These are phyloP conservation scores for Cygnus olor DNA, from an alignment of 2,797 vertebrate species.

Conservation along the genomic window DNA sequence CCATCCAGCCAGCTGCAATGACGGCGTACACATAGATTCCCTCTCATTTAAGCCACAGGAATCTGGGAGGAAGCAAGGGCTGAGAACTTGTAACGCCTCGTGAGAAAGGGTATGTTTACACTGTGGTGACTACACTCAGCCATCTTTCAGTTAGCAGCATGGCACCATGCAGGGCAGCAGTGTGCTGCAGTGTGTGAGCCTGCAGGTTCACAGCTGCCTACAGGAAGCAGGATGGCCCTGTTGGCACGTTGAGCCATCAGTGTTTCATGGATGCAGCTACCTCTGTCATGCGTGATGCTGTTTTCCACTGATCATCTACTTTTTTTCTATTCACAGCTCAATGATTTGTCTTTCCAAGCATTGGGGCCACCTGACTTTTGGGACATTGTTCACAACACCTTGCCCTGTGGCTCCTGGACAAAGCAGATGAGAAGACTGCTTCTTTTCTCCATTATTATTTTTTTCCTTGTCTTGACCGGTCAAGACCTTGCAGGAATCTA, in stretches of 20 bases:
- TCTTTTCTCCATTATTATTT: not conserved
- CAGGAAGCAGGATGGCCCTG: fast-evolving
- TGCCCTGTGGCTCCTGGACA: not conserved
- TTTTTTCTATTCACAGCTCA: not conserved
- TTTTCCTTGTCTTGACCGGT: not conserved
- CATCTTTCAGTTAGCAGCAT: not conserved
- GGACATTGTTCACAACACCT: not conserved
- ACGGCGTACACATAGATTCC: fast-evolving
- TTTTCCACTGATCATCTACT: not conserved
- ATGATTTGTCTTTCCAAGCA: not conserved
- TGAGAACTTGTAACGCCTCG: not conserved
- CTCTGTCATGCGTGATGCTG: fast-evolving
- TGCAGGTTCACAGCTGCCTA: not conserved
- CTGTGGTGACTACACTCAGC: not conserved
- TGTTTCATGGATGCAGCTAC: not conserved
- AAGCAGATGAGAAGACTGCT: not conserved
- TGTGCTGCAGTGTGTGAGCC: fast-evolving
- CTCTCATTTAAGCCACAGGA: not conserved
- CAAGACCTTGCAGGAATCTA: not conserved
- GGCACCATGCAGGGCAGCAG: fast-evolving
- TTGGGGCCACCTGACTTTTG: not conserved
- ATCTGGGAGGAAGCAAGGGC: not conserved
- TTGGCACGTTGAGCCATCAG: not conserved
- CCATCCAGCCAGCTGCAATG: not conserved
- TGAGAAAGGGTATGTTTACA: not conserved